Conservation (phyloP, 2,113 vertebrate species). For the Phainopepla nitens region DNA sequence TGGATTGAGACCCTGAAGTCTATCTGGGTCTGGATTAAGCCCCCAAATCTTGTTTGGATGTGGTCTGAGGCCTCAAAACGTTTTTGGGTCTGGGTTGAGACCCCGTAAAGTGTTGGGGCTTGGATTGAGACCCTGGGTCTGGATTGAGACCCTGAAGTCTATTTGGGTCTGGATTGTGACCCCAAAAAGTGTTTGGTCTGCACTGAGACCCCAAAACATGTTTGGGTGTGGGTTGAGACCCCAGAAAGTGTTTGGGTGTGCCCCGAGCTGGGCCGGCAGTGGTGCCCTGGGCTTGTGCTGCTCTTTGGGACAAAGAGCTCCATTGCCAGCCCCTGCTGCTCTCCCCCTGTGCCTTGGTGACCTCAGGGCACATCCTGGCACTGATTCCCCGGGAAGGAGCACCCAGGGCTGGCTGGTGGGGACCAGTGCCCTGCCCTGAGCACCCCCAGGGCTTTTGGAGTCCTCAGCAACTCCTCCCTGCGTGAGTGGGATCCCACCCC, state of each 20-base stretch:
- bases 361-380: neutral
- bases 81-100: neutral
- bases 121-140: neutral
- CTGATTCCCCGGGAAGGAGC: neutral
- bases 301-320: rapidly evolving
- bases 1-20: neutral
- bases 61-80: rapidly evolving
- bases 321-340: neutral
- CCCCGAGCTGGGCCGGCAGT: rapidly evolving
- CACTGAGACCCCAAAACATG: rapidly evolving
- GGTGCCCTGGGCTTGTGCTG: rapidly evolving
- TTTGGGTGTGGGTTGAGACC: neutral
- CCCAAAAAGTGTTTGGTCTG: rapidly evolving
- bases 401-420: neutral
- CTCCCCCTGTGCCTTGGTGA: neutral
- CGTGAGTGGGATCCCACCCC: neutral
- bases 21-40: neutral
- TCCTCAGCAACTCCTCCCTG: neutral
- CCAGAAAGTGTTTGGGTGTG: no score
- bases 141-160: no score
- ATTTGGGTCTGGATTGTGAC: neutral
- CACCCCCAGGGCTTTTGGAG: neutral
- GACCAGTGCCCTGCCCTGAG: neutral
- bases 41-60: neutral
- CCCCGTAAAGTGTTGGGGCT: neutral